Percentiles rank a stretch among this genome's conserved stretches.
Conservation (phyloP, 2,113 vertebrate genomes). For the Dipodomys ordii region DNA sequence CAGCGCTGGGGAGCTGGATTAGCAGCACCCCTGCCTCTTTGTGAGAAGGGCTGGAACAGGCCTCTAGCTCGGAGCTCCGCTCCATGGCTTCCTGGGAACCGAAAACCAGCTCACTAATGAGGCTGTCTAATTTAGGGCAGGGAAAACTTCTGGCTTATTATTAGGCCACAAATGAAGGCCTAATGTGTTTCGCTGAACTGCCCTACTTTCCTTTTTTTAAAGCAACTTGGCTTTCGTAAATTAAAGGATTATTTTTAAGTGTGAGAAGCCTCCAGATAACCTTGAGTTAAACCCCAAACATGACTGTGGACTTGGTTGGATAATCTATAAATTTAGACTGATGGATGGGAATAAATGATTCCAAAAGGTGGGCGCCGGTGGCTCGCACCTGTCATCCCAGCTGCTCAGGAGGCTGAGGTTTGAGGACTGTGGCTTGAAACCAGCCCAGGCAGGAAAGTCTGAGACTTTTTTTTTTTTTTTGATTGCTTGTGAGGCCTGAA, state of each 20-base stretch:
- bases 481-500: no score
- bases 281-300: neutral
- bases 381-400: no score
- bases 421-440: no score
- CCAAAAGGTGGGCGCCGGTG: neutral
- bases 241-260: constrained; percentile 56
- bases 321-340: neutral
- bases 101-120: constrained; percentile 56
- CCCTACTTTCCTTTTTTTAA: constrained; percentile 36
- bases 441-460: no score
- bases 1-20: neutral
- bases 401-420: no score
- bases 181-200: constrained; percentile 62
- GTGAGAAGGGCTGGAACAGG: neutral
- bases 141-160: constrained; percentile 48
- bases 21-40: neutral
- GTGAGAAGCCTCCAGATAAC: neutral
- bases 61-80: no score
- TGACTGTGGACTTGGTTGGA: neutral
- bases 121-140: constrained; percentile 48
- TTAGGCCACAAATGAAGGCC: constrained; percentile 57
- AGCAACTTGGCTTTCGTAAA: constrained; percentile 46
- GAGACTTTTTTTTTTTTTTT: no score
- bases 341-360: neutral
- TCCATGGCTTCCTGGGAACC: constrained; percentile 11